Conservation (phyloP, 2,797 vertebrate species). For the Clarias laeviceps region DNA sequence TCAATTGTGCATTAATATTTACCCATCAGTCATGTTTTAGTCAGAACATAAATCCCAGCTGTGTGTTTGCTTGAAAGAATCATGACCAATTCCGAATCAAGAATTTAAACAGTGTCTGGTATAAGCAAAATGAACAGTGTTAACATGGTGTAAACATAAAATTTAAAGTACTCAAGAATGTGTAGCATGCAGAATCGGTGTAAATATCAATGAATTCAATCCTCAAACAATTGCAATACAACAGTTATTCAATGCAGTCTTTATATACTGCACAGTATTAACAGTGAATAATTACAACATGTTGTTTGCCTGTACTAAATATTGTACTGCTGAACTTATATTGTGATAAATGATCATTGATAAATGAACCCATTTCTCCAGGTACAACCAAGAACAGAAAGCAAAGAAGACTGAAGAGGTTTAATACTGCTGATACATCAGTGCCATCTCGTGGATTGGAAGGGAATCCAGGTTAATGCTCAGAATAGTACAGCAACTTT, state of each 20-base stretch:
- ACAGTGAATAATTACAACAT: not conserved
- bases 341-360: too few species aligned
- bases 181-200: not conserved
- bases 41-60: not conserved
- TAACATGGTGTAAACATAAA: not conserved
- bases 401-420: conserved; percentile 66
- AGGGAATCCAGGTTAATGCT: conserved; percentile 61
- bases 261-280: not conserved
- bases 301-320: not conserved
- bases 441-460: conserved; percentile 55
- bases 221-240: not conserved
- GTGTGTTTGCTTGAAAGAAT: not conserved
- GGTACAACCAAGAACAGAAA: conserved; percentile 83
- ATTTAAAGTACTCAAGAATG: not conserved
- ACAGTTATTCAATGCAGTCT: not conserved
- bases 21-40: not conserved
- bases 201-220: not conserved
- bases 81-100: not conserved
- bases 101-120: not conserved
- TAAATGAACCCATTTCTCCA: conserved; percentile 55
- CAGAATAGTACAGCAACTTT: conserved; percentile 52
- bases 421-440: conserved; percentile 57
- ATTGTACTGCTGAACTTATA: not conserved
- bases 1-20: not conserved
- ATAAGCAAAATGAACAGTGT: not conserved